Conservation (phyloP, 2,113 vertebrate genomes). For the Neogobius melanostomus region DNA sequence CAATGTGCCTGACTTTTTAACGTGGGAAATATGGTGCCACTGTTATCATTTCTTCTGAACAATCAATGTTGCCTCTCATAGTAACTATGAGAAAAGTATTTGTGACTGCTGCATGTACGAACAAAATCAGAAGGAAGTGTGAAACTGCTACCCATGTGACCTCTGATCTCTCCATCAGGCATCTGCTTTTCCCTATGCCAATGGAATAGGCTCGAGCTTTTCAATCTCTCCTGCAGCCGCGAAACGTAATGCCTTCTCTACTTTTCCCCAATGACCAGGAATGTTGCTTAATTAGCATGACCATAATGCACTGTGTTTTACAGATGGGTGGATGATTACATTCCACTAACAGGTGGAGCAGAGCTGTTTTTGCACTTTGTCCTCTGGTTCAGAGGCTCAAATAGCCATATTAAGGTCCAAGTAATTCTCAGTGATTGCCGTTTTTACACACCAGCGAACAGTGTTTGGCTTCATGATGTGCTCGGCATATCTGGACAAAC, state of each 20-base stretch:
- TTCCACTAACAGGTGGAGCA: conserved; percentile 67
- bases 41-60: conserved; percentile 31
- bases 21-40: conserved; percentile 31
- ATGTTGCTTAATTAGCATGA: conserved; percentile 62
- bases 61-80: conserved; percentile 31
- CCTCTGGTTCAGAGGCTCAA: conserved; percentile 76
- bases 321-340: conserved; percentile 57
- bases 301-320: conserved; percentile 69
- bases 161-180: conserved; percentile 48
- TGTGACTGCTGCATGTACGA: conserved; percentile 34
- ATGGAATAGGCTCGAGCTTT: conserved; percentile 26
- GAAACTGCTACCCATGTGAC: conserved; percentile 25
- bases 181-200: conserved; percentile 23
- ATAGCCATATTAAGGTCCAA: conserved; percentile 82
- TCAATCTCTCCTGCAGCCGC: conserved; percentile 31
- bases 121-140: conserved; percentile 39
- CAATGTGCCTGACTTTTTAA: conserved; percentile 73
- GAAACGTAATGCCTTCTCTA: conserved; percentile 44
- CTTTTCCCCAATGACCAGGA: conserved; percentile 56
- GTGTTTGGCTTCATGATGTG: conserved; percentile 45
- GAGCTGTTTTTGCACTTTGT: conserved; percentile 83
- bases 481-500: conserved; percentile 30
- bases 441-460: conserved; percentile 76
- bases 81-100: conserved; percentile 15
- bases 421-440: conserved; percentile 67